phyloP scores from a whole-genome alignment of 2,888 invertebrate genomes.

The Choristoneura rosaceana region DNA sequence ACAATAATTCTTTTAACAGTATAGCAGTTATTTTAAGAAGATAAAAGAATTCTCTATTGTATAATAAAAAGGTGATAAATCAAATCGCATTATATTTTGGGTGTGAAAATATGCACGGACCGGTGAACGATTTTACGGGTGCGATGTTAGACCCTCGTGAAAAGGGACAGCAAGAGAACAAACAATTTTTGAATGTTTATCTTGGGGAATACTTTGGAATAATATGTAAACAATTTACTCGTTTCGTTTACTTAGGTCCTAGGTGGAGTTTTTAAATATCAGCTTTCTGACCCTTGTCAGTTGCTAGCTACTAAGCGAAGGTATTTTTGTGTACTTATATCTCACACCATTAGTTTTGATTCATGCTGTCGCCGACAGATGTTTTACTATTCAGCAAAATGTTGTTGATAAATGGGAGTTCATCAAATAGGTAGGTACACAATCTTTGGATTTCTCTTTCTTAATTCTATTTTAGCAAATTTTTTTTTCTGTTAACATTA shows the following conservation, averaged over 20 bases:
- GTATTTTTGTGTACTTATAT: not conserved
- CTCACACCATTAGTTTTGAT: not conserved
- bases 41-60: slow-evolving; percentile 4
- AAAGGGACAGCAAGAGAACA: slow-evolving; percentile 32
- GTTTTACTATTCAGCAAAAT: not conserved
- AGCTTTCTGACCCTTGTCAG: slow-evolving; percentile 4
- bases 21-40: not conserved
- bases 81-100: slow-evolving; percentile 36
- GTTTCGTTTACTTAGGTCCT: slow-evolving; percentile 23
- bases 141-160: slow-evolving; percentile 25
- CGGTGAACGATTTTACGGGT: slow-evolving; percentile 38
- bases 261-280: slow-evolving; percentile 20
- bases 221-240: slow-evolving; percentile 37
- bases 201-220: slow-evolving; percentile 19
- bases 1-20: not conserved
- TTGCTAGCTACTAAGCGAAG: slow-evolving; percentile 2
- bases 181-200: slow-evolving; percentile 38
- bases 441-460: too few species aligned
- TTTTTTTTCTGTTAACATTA: too few species aligned
- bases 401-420: not conserved
- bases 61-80: slow-evolving; percentile 36
- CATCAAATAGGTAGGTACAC: too few species aligned
- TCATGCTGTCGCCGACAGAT: not conserved
- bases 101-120: slow-evolving; percentile 37
- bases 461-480: too few species aligned